These are phyloP conservation scores for Monomorium pharaonis DNA, from an alignment of 1,140 invertebrate genomes.

Conservation along the genomic window DNA sequence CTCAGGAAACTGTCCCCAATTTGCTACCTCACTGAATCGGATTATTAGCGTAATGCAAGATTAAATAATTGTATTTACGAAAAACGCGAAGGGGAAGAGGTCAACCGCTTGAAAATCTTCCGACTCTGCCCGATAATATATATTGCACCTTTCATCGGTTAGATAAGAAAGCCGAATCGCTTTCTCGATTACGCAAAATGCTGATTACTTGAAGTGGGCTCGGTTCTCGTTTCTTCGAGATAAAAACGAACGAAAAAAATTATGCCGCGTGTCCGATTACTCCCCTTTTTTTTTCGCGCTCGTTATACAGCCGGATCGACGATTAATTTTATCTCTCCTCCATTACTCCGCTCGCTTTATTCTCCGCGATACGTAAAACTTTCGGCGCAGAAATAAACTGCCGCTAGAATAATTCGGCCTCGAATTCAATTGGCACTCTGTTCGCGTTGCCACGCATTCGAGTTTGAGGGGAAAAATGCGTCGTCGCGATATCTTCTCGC, in stretches of 20 bases:
- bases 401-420: conserved; percentile 32
- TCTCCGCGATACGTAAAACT: background rate
- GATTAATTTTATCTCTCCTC: background rate
- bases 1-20: conserved; percentile 71
- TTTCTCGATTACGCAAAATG: conserved; percentile 46
- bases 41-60: conserved; percentile 53
- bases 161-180: conserved; percentile 40
- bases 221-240: conserved; percentile 32
- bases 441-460: background rate
- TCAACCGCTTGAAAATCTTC: background rate
- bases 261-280: background rate
- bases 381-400: conserved; percentile 31
- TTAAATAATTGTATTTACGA: conserved; percentile 52
- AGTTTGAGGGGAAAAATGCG: conserved; percentile 42
- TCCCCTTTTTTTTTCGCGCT: background rate
- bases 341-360: background rate
- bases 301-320: background rate
- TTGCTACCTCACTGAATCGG: conserved; percentile 56
- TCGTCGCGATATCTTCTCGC: conserved; percentile 40
- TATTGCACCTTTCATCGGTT: background rate
- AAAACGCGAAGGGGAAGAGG: background rate
- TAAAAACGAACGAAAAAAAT: conserved; percentile 18
- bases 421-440: conserved; percentile 35
- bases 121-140: background rate
- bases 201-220: conserved; percentile 43